Conservation (phyloP, 2,888 invertebrate species). For the Celastrina argiolus region DNA sequence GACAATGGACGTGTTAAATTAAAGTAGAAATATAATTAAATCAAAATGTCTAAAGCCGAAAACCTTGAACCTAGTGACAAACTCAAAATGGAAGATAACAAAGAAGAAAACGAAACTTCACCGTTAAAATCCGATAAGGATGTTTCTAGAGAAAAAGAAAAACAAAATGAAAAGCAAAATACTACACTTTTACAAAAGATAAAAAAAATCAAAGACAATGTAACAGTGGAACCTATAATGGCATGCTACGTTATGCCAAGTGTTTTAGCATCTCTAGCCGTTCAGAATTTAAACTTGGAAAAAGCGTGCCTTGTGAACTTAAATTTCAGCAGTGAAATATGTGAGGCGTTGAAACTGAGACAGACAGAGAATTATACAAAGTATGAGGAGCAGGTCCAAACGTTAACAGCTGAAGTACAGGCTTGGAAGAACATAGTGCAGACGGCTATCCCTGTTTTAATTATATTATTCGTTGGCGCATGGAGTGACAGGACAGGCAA, state of each 20-base stretch:
- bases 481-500: conserved; percentile 85
- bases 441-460: conserved; percentile 86
- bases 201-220: conserved; percentile 68
- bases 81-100: conserved; percentile 37
- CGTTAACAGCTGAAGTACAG: conserved; percentile 85
- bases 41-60: conserved; percentile 29
- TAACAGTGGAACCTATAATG: conserved; percentile 81
- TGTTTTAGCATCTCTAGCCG: conserved; percentile 83
- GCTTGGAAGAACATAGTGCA: conserved; percentile 92
- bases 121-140: conserved; percentile 46
- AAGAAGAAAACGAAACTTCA: conserved; percentile 45
- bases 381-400: conserved; percentile 81
- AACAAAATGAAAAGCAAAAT: conserved; percentile 38
- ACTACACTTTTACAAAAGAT: conserved; percentile 49
- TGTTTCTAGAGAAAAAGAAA: conserved; percentile 32
- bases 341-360: conserved; percentile 84
- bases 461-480: conserved; percentile 90
- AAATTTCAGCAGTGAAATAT: conserved; percentile 82
- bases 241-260: conserved; percentile 81
- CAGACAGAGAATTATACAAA: conserved; percentile 80
- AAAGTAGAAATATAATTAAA: background rate
- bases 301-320: conserved; percentile 91
- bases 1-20: conserved; percentile 9
- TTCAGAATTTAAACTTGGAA: conserved; percentile 88
- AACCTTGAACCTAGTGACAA: conserved; percentile 35